These are phyloP conservation scores for Polymixis lichenea DNA, from an alignment of 2,888 invertebrate species.

Conservation along the genomic window DNA sequence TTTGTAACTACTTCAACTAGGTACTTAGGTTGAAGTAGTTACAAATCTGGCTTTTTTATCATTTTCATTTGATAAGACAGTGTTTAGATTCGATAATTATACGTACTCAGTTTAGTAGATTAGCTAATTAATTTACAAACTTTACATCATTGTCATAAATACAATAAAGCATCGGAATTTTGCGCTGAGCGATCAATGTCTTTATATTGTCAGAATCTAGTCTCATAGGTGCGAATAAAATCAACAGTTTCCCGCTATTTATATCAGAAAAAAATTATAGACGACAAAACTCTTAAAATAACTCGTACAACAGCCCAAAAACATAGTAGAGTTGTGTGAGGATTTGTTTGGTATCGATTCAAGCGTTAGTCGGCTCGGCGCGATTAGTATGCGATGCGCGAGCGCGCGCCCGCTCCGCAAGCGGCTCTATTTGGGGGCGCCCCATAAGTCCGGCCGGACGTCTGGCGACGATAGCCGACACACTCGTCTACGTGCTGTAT, in stretches of 20 bases:
- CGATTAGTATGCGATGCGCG: constrained; percentile 77
- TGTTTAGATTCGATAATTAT: not conserved
- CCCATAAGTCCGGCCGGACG: constrained; percentile 80
- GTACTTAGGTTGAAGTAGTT: not conserved
- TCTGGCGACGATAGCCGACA: constrained; percentile 72
- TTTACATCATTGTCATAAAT: not conserved
- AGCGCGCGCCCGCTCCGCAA: constrained; percentile 73
- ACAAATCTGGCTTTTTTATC: not conserved
- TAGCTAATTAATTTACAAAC: not conserved
- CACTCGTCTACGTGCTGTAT: constrained; percentile 77
- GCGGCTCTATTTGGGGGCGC: constrained; percentile 83
- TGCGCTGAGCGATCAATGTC: not conserved
- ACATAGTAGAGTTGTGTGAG: constrained; percentile 74
- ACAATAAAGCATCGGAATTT: not conserved
- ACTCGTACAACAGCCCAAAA: constrained; percentile 71
- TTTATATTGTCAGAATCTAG: not conserved
- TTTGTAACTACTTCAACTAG: not conserved
- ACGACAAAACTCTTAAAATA: constrained; percentile 48
- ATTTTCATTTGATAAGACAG: constrained; percentile 7
- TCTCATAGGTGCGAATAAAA: not conserved
- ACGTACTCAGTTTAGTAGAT: not conserved
- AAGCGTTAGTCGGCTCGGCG: constrained; percentile 57
- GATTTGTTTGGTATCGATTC: constrained; percentile 80
- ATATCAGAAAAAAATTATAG: constrained; percentile 5
- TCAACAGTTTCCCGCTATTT: constrained; percentile 12